These are phyloP conservation scores for Spinus olivaceus DNA, from an alignment of 2,797 vertebrate genomes.

Conservation along the genomic window DNA sequence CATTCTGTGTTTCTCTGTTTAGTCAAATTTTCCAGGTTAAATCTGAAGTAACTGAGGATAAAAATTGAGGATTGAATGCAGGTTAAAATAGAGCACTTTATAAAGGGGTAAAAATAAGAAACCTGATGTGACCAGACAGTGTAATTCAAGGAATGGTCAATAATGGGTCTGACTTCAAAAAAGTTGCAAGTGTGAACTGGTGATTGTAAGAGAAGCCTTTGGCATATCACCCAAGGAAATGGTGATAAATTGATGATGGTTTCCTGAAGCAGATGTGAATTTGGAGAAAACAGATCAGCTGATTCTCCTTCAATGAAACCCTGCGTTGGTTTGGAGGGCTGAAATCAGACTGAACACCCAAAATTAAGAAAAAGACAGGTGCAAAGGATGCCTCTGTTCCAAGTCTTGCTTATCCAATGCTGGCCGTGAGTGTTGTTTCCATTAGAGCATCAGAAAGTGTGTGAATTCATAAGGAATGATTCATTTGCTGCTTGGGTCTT, in stretches of 20 bases:
- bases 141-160: not conserved
- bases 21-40: not conserved
- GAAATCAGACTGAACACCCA: not conserved
- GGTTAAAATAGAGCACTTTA: not conserved
- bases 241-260: not conserved
- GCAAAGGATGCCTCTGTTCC: not conserved
- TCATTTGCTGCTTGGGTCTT: not conserved
- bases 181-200: not conserved
- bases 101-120: not conserved
- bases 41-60: not conserved
- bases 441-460: not conserved
- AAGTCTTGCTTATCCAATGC: not conserved
- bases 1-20: not conserved
- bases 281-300: not conserved
- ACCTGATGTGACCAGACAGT: not conserved
- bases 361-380: not conserved
- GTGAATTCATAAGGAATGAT: conserved; percentile 5
- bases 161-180: not conserved
- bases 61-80: not conserved
- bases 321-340: not conserved
- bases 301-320: not conserved
- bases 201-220: not conserved
- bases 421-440: not conserved
- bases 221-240: not conserved
- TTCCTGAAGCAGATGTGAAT: not conserved